Percentiles rank a stretch among this genome's conserved stretches.
These are phyloP conservation scores for Streptopelia turtur DNA, from an alignment of 2,797 vertebrate species.

Conservation along the genomic window DNA sequence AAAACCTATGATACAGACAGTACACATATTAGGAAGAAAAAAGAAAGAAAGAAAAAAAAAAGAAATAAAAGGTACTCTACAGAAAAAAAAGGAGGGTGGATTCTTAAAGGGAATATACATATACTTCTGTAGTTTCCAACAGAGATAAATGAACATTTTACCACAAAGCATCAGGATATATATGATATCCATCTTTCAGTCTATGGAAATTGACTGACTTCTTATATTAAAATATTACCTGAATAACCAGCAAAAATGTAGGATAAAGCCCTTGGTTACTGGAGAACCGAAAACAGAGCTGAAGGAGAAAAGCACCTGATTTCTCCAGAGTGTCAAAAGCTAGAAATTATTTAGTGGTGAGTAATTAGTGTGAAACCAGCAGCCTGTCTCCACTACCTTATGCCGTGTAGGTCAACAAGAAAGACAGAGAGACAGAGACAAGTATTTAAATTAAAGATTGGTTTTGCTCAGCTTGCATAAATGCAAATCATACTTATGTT, in stretches of 20 bases:
- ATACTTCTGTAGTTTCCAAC: neutral
- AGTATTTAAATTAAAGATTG: neutral
- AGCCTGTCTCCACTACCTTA: neutral
- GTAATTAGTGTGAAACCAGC: neutral
- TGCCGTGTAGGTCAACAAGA: neutral
- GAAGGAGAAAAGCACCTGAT: neutral
- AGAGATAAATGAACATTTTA: neutral
- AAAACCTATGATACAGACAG: neutral
- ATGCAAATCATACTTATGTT: neutral
- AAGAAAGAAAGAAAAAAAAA: fast-evolving
- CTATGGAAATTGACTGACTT: neutral
- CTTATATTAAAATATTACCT: neutral
- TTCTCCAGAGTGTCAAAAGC: neutral
- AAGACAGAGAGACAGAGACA: neutral
- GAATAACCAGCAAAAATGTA: neutral
- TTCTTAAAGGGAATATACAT: neutral
- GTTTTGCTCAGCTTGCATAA: neutral
- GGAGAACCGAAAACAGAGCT: neutral
- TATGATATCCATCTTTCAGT: neutral
- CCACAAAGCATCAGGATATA: neutral
- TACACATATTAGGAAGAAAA: neutral
- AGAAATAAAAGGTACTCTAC: neutral
- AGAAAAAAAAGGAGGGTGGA: neutral
- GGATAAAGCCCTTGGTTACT: neutral
- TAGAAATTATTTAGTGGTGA: neutral